Evolutionary conservation across 2,797 vertebrate genomes (phyloP).

Genomic region (Borostomias antarcticus): DNA sequence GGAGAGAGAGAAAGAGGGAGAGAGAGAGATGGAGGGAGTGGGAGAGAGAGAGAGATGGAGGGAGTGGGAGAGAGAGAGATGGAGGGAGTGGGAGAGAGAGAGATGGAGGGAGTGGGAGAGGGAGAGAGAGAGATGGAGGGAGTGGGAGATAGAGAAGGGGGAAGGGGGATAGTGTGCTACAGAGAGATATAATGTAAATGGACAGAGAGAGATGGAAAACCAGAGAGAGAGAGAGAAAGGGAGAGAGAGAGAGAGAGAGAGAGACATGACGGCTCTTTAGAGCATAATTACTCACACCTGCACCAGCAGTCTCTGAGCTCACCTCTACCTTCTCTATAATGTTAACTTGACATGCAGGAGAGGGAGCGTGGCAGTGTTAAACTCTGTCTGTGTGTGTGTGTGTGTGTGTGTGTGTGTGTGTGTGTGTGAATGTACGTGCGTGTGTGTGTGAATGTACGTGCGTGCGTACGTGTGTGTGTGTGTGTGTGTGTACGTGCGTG

Average conservation of each 20-base stretch:
- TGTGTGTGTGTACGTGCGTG: too few species aligned
- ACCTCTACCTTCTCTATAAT: background rate
- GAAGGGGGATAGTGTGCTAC: constrained; percentile 1
- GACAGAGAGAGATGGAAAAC: constrained; percentile 12
- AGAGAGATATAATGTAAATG: constrained; percentile 65
- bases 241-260: constrained; percentile 13
- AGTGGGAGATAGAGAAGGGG: constrained; percentile 30
- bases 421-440: too few species aligned
- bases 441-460: too few species aligned
- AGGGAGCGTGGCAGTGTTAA: background rate
- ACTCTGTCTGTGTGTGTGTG: constrained; percentile 11
- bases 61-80: constrained; percentile 47
- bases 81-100: constrained; percentile 10
- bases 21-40: constrained; percentile 21
- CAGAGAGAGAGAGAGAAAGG: constrained; percentile 31
- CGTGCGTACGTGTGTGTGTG: constrained; percentile 20
- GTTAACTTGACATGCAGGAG: background rate
- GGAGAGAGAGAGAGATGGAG: constrained; percentile 64
- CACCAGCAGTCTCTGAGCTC: background rate
- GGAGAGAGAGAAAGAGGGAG: constrained; percentile 27
- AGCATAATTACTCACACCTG: constrained; percentile 53
- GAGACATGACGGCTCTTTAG: constrained; percentile 77
- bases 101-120: constrained; percentile 33
- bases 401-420: constrained; percentile 9
- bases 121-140: constrained; percentile 11